Percentiles rank a stretch among this genome's conserved stretches.
These are phyloP conservation scores for Chelonus formosanus DNA, from an alignment of 2,888 invertebrate species.

Conservation along the genomic window DNA sequence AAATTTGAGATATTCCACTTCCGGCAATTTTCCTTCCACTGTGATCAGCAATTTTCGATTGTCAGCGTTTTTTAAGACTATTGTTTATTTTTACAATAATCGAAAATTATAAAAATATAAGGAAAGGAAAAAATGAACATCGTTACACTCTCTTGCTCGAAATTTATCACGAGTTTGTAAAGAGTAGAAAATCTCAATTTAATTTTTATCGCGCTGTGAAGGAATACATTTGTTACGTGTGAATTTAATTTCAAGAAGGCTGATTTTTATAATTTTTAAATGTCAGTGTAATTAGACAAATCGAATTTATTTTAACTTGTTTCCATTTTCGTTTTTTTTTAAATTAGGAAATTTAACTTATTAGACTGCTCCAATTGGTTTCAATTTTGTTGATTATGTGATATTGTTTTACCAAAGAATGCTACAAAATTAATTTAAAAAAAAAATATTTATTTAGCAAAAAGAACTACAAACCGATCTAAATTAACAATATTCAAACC, in stretches of 20 bases:
- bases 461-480: conserved; percentile 22
- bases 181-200: conserved; percentile 47
- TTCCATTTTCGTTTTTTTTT: conserved; percentile 41
- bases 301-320: conserved; percentile 51
- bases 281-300: conserved; percentile 54
- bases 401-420: conserved; percentile 65
- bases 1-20: conserved; percentile 35
- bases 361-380: conserved; percentile 50
- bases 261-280: conserved; percentile 61
- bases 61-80: conserved; percentile 4
- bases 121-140: conserved; percentile 12
- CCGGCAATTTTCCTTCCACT: conserved; percentile 43
- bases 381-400: conserved; percentile 58
- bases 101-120: conserved; percentile 5
- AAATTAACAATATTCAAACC: conserved; percentile 34
- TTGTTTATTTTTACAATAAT: conserved; percentile 3
- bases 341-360: conserved; percentile 49
- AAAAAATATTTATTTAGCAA: background rate
- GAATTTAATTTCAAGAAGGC: conserved; percentile 62
- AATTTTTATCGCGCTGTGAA: conserved; percentile 61
- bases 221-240: conserved; percentile 48
- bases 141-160: conserved; percentile 26
- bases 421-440: conserved; percentile 55
- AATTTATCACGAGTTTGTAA: conserved; percentile 41
- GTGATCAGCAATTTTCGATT: conserved; percentile 24